Evolutionary conservation across 2,113 vertebrate genomes (phyloP), one percentile per base, ranked within the genome.

Genomic region (Rhea pennata): DNA sequence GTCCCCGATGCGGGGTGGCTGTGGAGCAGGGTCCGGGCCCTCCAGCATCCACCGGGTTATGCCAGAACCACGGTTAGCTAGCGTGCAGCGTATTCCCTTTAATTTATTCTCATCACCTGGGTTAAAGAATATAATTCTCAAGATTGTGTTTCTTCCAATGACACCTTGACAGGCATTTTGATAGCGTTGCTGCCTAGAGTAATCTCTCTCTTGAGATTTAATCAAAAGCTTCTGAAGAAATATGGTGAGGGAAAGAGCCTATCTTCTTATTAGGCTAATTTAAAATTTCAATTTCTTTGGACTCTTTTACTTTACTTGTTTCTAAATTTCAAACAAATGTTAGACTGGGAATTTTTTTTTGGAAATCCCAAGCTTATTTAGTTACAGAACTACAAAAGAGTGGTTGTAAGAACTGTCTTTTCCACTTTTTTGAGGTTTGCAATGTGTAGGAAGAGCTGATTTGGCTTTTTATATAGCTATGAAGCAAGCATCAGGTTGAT

Each of bases 161-260:
- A 42, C 33, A 50, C 9, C 33, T 70, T 76, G 48, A 76, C 19
- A 76, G 31, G 2, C 6, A 56, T 85, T 85, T 91, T 85, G 13
- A 9, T 20, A 44, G 3, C 0, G 0, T 11, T 69, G 22, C 31
- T 69, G 23, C 19, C 19, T 53, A 42, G 12, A n/a, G 8, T 21
- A 20, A 33, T 64, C 2, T 54, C 10, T 15, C 1, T 16, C 40
- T 40, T 59, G 27, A 75, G 13, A 56, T 88, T 81, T 74, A 36
- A 29, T 77, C 7, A 53, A 88, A 62, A 89, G 61, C 10, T 39
- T 2, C 2, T 31, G 64, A 59, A 53, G 11, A 50, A 78, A 31
- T 31, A 6, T 27, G 6, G 12, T 31, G 17, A 82, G 4, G 13
- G 12, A 82, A 76, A 85, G 24, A 21, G 8, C 3, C 0, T 50